phyloP scores from a whole-genome alignment of 2,113 vertebrate genomes.

The Chlamydotis undulata region DNA sequence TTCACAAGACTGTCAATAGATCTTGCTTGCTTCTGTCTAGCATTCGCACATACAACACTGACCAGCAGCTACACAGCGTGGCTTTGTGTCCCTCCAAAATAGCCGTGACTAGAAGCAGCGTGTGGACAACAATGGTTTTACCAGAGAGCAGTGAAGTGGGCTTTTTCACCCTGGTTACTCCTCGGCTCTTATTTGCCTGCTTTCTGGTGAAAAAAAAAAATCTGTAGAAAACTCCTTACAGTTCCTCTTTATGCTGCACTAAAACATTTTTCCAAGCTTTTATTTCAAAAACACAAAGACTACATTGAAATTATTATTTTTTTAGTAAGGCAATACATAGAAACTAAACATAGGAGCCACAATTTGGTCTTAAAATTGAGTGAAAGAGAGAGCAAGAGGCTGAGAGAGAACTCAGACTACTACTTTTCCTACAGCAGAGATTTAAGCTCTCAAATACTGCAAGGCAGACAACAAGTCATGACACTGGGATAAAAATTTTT shows the following conservation, averaged over 20 bases:
- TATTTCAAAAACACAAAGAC: neutral
- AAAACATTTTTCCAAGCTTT: neutral
- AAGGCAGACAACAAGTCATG: neutral
- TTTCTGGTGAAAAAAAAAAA: neutral
- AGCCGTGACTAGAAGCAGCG: neutral
- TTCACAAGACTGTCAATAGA: neutral
- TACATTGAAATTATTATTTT: neutral
- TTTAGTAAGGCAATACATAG: neutral
- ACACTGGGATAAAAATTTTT: neutral
- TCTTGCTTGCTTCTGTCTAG: neutral
- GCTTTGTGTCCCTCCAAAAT: neutral
- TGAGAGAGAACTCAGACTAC: neutral
- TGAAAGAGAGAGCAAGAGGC: neutral
- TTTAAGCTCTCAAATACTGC: neutral
- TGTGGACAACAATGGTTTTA: neutral
- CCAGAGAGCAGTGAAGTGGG: neutral
- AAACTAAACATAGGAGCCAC: neutral
- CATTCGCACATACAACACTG: accelerated
- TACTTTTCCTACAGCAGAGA: neutral
- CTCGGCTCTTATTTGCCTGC: accelerated
- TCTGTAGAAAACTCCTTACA: neutral
- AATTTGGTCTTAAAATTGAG: neutral
- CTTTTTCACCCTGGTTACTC: neutral
- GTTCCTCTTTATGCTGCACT: neutral
- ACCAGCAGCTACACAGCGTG: neutral